Conservation (phyloP, 2,797 vertebrate species). For the Salarias fasciatus region DNA sequence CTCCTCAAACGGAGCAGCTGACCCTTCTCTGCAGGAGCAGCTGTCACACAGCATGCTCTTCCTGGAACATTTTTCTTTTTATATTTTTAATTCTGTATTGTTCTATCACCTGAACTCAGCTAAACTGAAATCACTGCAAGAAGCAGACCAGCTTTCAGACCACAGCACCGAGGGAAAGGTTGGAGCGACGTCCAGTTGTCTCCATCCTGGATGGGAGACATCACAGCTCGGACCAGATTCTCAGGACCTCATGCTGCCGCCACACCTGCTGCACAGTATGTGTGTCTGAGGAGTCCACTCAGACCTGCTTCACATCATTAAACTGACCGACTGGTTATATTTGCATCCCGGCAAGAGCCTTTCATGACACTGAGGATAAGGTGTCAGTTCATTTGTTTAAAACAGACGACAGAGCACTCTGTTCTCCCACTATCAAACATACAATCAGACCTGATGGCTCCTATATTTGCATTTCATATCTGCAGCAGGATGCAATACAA, state of each 20-base stretch:
- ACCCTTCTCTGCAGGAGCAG: conserved; percentile 25
- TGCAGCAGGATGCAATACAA: conserved; percentile 27
- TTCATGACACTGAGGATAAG: no score
- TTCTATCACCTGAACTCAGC: background rate
- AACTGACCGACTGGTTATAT: background rate
- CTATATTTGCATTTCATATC: conserved; percentile 53
- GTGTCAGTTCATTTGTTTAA: no score
- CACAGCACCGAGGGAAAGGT: background rate
- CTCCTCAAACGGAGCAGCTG: background rate
- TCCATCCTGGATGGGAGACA: conserved; percentile 17
- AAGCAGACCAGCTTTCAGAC: conserved; percentile 21
- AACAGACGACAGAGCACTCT: no score
- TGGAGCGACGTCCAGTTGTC: background rate
- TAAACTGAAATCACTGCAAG: conserved; percentile 4
- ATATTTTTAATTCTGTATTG: background rate
- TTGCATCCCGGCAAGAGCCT: background rate
- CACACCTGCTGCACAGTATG: conserved; percentile 69
- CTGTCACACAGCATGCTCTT: conserved; percentile 11
- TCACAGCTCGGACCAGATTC: conserved; percentile 18
- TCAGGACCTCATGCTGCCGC: conserved; percentile 55
- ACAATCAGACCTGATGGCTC: background rate
- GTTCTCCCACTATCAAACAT: background rate
- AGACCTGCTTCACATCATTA: background rate
- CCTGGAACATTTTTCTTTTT: background rate
- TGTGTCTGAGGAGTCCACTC: conserved; percentile 34